These are phyloP conservation scores for Pteropus alecto DNA, from an alignment of 2,113 vertebrate species.

Conservation along the genomic window DNA sequence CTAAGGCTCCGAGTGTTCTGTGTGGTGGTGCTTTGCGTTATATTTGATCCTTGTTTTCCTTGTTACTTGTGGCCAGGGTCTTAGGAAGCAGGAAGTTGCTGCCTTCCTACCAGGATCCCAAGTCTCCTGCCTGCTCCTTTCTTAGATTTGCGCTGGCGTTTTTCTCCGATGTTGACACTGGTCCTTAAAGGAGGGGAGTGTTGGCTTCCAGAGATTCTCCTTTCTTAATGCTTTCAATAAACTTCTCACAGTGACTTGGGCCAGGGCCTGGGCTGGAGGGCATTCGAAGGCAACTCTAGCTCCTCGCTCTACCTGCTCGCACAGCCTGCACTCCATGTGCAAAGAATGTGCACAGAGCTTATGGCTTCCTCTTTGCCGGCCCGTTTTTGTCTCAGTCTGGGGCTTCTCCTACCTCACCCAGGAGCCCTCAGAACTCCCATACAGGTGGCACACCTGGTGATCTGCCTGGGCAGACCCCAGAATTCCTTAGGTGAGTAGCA, in stretches of 20 bases:
- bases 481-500: background rate
- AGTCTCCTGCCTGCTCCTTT: background rate
- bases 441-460: background rate
- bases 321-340: background rate
- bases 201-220: background rate
- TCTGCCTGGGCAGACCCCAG: background rate
- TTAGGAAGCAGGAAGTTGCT: background rate
- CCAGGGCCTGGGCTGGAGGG: background rate
- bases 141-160: background rate
- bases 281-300: background rate
- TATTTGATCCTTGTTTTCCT: background rate
- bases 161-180: background rate
- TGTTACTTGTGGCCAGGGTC: background rate
- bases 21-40: background rate
- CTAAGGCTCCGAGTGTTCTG: accelerated
- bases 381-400: background rate
- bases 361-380: background rate
- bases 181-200: background rate
- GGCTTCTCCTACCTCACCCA: accelerated
- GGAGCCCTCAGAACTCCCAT: background rate
- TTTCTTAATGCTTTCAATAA: background rate
- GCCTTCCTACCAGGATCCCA: background rate
- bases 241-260: background rate
- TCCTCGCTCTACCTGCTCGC: background rate
- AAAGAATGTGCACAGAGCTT: background rate